These are phyloP conservation scores for Schizaphis graminum DNA, from an alignment of 2,888 invertebrate genomes.

Conservation along the genomic window DNA sequence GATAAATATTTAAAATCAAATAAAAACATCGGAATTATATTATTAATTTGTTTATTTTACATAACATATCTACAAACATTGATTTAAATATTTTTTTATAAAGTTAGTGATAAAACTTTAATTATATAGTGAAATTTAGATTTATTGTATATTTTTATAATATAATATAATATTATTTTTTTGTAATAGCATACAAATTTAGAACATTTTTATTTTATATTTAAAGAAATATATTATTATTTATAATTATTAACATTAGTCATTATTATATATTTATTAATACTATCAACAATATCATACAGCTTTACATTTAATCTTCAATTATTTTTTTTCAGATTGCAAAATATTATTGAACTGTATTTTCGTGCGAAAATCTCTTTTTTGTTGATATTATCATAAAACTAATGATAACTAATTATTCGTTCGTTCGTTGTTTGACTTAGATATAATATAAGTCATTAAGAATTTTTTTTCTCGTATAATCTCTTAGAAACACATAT, in stretches of 20 bases:
- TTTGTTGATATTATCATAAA: neutral
- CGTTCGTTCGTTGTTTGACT: neutral
- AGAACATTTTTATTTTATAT: neutral
- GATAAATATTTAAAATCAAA: neutral
- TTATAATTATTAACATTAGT: neutral
- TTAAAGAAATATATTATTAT: neutral
- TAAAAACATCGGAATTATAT: neutral
- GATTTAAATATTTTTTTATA: neutral
- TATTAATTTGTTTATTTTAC: neutral
- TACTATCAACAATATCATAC: neutral
- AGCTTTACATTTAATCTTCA: neutral
- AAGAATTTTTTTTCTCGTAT: neutral
- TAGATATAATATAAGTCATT: neutral
- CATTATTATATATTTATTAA: neutral
- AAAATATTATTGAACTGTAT: neutral
- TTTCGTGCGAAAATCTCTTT: neutral
- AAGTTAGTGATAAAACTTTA: neutral
- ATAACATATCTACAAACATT: neutral
- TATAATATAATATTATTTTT: neutral
- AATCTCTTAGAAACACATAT: neutral
- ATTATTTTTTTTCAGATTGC: neutral
- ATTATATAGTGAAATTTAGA: neutral
- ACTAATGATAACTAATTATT: neutral
- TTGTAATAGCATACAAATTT: neutral
- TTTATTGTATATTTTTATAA: neutral